Percentiles rank a stretch among this genome's conserved stretches.
Conservation (phyloP, 2,888 invertebrate species). For the Platynereis dumerilii region DNA sequence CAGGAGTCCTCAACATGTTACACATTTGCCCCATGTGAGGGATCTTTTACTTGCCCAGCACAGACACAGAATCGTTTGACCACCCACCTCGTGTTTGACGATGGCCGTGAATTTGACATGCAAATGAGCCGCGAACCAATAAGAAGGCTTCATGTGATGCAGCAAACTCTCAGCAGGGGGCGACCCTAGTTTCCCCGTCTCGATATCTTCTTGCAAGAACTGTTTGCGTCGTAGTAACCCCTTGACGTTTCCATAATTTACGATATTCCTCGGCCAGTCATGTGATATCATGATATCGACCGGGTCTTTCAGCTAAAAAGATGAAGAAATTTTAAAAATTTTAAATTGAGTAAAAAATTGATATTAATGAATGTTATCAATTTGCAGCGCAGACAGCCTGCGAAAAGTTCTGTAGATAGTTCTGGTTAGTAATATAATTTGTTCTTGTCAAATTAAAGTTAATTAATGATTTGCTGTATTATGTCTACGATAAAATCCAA, state of each 20-base stretch:
- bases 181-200: constrained; percentile 83
- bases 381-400: constrained; percentile 89
- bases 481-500: no score
- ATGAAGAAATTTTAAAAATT: no score
- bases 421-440: no score
- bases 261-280: constrained; percentile 94
- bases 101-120: constrained; percentile 94
- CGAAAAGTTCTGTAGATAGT: no score
- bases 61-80: no score
- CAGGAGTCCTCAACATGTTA: no score
- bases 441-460: no score
- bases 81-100: constrained; percentile 77
- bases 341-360: no score
- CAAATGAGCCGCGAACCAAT: constrained; percentile 95
- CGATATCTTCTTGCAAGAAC: constrained; percentile 84
- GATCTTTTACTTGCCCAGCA: no score
- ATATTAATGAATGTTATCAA: constrained; percentile 50
- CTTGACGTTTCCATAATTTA: constrained; percentile 81
- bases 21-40: no score
- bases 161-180: constrained; percentile 83
- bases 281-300: constrained; percentile 93
- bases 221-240: constrained; percentile 79
- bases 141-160: constrained; percentile 77
- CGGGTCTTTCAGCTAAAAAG: constrained; percentile 62
- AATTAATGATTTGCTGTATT: no score